Evolutionary conservation across 2,797 vertebrate genomes (phyloP).

Genomic region (Molossus molossus): DNA sequence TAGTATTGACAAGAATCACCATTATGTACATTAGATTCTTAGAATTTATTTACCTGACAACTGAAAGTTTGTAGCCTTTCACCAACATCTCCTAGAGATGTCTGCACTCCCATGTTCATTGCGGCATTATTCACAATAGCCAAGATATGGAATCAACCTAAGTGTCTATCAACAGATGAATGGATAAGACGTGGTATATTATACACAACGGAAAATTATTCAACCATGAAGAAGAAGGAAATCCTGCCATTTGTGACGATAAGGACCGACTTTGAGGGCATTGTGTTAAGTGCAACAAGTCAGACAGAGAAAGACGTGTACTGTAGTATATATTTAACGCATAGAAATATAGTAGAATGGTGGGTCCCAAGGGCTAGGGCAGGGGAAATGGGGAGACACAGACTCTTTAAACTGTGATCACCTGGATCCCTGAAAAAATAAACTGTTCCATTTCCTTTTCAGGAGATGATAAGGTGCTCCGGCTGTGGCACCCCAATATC

Average conservation of each 20-base stretch:
- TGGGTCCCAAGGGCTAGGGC: neutral
- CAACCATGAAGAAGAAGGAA: neutral
- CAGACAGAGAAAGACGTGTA: neutral
- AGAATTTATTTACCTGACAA: neutral
- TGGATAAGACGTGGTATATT: neutral
- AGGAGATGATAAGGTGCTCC: conserved; percentile 90
- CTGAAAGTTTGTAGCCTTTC: neutral
- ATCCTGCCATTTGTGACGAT: neutral
- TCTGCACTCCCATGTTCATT: neutral
- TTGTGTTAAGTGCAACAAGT: neutral
- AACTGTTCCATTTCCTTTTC: neutral
- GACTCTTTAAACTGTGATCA: neutral
- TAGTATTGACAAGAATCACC: neutral
- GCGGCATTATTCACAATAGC: neutral
- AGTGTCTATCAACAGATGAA: neutral
- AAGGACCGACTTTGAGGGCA: neutral
- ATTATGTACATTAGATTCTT: neutral
- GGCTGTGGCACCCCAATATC: conserved; percentile 89
- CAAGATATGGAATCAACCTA: neutral
- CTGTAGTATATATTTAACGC: neutral
- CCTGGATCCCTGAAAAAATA: neutral
- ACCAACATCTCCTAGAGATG: neutral
- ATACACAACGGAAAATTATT: neutral
- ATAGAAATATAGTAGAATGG: neutral
- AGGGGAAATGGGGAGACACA: neutral